These are phyloP conservation scores for Ursus arctos DNA, from an alignment of 2,113 vertebrate species.

Conservation along the genomic window DNA sequence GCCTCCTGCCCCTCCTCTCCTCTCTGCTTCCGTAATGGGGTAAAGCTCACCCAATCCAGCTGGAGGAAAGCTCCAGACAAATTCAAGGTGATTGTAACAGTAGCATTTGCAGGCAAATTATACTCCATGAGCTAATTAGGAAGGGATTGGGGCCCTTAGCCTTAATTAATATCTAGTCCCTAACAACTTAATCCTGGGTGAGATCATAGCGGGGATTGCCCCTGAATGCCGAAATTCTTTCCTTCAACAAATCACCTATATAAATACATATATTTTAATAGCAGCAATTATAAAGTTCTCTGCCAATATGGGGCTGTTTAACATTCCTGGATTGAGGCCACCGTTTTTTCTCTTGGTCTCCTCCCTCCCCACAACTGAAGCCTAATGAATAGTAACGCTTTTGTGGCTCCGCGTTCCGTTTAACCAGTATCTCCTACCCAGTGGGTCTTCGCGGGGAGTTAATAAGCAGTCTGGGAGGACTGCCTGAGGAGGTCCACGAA, in stretches of 20 bases:
- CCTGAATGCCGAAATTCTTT: constrained; percentile 86
- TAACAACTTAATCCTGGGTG: constrained; percentile 88
- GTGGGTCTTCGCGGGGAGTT: constrained; percentile 83
- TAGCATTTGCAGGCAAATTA: constrained; percentile 87
- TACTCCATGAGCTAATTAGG: constrained; percentile 88
- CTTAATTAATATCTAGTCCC: constrained; percentile 90
- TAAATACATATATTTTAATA: constrained; percentile 88
- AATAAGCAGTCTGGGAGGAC: constrained; percentile 85
- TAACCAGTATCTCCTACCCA: constrained; percentile 86
- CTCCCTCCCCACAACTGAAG: constrained; percentile 59
- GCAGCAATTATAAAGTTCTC: constrained; percentile 89
- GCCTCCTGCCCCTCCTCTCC: neutral
- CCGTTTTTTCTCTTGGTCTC: constrained; percentile 44
- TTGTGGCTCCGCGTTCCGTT: constrained; percentile 84
- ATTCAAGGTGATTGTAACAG: constrained; percentile 75
- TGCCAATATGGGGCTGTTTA: constrained; percentile 89
- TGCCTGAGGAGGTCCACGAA: constrained; percentile 80
- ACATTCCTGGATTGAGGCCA: constrained; percentile 88
- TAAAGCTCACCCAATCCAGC: constrained; percentile 17
- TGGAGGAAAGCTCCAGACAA: constrained; percentile 60
- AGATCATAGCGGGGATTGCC: constrained; percentile 88
- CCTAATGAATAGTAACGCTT: constrained; percentile 90
- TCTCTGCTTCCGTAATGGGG: neutral
- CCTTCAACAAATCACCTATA: constrained; percentile 85
- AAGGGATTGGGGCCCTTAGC: constrained; percentile 84